Percentiles rank a stretch among this genome's conserved stretches.
These are phyloP conservation scores for Harpegnathos saltator DNA, from an alignment of 1,140 invertebrate genomes.

Conservation along the genomic window DNA sequence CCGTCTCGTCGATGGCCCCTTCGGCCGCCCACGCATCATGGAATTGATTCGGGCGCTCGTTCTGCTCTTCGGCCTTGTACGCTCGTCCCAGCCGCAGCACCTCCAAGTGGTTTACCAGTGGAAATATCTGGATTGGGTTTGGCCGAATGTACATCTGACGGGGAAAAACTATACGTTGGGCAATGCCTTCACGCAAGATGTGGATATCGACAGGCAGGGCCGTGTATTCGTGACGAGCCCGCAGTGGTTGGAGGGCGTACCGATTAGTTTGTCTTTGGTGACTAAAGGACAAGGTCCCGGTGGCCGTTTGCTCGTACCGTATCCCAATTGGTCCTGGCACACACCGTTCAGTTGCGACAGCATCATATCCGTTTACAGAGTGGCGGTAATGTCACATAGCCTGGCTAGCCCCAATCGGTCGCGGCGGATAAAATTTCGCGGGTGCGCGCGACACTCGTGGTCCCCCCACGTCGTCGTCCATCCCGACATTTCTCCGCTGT, in stretches of 20 bases:
- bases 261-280: conserved; percentile 83
- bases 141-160: conserved; percentile 76
- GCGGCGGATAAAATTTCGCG: not conserved
- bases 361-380: conserved; percentile 83
- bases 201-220: conserved; percentile 81
- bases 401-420: no score
- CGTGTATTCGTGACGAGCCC: conserved; percentile 85
- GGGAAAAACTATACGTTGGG: conserved; percentile 80
- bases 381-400: conserved; percentile 81
- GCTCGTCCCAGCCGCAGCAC: conserved; percentile 2
- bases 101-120: conserved; percentile 80
- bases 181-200: conserved; percentile 83
- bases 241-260: conserved; percentile 83
- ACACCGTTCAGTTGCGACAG: conserved; percentile 77
- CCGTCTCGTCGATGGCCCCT: not conserved
- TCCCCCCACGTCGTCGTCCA: not conserved
- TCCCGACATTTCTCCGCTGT: not conserved
- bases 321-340: conserved; percentile 84
- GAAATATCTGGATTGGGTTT: conserved; percentile 83
- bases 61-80: conserved; percentile 12
- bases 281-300: conserved; percentile 76
- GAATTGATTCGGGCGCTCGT: conserved; percentile 32
- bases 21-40: conserved; percentile 30
- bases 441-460: no score
- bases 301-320: conserved; percentile 81